Evolutionary conservation across 2,113 vertebrate genomes (phyloP).

Genomic region (Salvelinus namaycush): DNA sequence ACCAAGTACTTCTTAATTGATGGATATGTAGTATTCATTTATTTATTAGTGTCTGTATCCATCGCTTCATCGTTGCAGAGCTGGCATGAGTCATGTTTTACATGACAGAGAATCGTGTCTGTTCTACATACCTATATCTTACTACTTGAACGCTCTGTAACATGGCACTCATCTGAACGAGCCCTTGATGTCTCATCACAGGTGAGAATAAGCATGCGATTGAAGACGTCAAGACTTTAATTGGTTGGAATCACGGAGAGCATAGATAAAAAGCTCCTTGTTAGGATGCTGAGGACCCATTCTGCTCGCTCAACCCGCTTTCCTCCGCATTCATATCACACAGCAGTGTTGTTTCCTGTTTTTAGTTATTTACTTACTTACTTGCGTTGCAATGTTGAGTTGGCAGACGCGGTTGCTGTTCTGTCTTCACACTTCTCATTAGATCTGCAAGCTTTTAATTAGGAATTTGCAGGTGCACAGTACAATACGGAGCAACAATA

Average conservation of each 20-base stretch:
- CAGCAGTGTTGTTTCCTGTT: conserved; percentile 29
- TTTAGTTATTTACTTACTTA: conserved; percentile 39
- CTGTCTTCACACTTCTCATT: conserved; percentile 49
- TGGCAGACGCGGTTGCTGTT: conserved; percentile 53
- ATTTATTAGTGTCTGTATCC: conserved; percentile 26
- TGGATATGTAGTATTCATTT: conserved; percentile 53
- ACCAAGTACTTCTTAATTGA: conserved; percentile 26
- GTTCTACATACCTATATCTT: conserved; percentile 23
- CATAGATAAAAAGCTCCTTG: background rate
- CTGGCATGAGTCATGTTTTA: conserved; percentile 27
- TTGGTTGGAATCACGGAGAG: conserved; percentile 24
- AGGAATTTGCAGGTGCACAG: conserved; percentile 55
- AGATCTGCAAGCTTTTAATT: conserved; percentile 47
- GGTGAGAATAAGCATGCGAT: background rate
- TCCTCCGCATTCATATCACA: conserved; percentile 31
- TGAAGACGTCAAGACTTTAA: conserved; percentile 17
- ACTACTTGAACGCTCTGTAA: conserved; percentile 4
- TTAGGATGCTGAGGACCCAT: background rate
- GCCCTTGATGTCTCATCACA: background rate
- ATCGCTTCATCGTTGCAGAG: conserved; percentile 14
- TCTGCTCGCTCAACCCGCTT: background rate
- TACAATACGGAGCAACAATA: conserved; percentile 58
- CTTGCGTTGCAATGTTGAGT: conserved; percentile 40
- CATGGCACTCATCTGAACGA: background rate
- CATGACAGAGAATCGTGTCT: no score